Conservation (phyloP, 2,797 vertebrate species). For the Oreochromis mossambicus region DNA sequence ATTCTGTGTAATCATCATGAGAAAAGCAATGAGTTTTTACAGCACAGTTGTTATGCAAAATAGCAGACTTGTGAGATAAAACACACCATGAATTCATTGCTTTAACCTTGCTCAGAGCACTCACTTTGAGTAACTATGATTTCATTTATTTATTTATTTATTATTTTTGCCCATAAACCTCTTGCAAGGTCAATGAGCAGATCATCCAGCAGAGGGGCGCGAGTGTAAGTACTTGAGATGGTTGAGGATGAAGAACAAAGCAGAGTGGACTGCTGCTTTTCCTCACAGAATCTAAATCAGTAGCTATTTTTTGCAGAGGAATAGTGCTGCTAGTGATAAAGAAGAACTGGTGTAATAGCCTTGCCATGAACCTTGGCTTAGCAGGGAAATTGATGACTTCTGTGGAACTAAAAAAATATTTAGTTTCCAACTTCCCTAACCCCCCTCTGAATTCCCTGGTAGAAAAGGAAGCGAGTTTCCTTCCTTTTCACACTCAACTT, state of each 20-base stretch:
- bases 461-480: conserved; percentile 13
- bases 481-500: conserved; percentile 20
- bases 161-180: background rate
- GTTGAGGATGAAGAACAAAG: conserved; percentile 12
- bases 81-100: background rate
- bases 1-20: conserved; percentile 2
- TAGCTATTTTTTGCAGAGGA: conserved; percentile 3
- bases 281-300: conserved; percentile 40
- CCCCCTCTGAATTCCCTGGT: background rate
- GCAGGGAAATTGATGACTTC: conserved; percentile 7
- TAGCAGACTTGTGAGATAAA: conserved; percentile 14
- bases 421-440: background rate
- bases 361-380: conserved; percentile 26
- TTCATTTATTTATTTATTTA: background rate
- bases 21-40: conserved; percentile 2
- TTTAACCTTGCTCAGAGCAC: conserved; percentile 42
- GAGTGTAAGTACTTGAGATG: conserved; percentile 8
- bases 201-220: conserved; percentile 13
- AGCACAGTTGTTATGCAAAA: conserved; percentile 28
- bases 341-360: conserved; percentile 19
- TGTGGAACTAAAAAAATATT: background rate
- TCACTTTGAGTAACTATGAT: background rate
- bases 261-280: background rate
- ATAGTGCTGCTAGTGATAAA: conserved; percentile 28
- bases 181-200: conserved; percentile 38